Evolutionary conservation across 2,113 vertebrate species (phyloP), one percentile per base, ranked within the genome.

Genomic region (Myotis lucifugus): DNA sequence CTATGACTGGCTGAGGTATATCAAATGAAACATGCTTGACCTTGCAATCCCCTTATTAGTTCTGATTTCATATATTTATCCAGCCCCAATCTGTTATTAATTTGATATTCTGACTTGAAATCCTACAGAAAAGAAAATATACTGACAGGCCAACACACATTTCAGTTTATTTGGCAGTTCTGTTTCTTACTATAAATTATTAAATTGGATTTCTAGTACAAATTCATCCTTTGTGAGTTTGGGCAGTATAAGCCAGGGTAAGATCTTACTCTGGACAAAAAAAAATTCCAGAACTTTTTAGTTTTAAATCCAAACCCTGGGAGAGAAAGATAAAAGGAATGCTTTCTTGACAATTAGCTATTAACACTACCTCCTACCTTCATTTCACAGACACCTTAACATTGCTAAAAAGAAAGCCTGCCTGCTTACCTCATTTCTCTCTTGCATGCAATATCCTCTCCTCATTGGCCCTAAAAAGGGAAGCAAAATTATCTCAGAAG

Each of bases 21-120:
- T 61, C 46, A 95, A 83, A 82, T 78, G 52, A 93, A 97, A 93
- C 37, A 77, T 67, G 14, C 6, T 46, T 95, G 34, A 90, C 48
- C 34, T 90, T 67, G 10, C 27, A 95, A 70, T 77, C 19, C 25
- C 25, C 66, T 92, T 95, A 23, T 61, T 77, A 88, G 88, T 70
- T 95, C 37, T 90, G 8, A 94, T 88, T 94, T 90, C 40, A 90
- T 90, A 37, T 56, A 40, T 88, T 89, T 94, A 88, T 85, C 18
- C 17, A 93, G 19, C 15, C 72, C 21, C 42, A 90, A 93, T 88
- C 42, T 95, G 66, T 84, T 91, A 27, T 91, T 93, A 93, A 97
- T 94, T 94, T 94, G 54, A 23, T 25, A 93, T 95, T 85, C 66
- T 86, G 32, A 94, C 70, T 94, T 95, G 86, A 37, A 69, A 89